These are phyloP conservation scores for Psococerastis gibbosa DNA, from an alignment of 2,888 invertebrate genomes.

Conservation along the genomic window DNA sequence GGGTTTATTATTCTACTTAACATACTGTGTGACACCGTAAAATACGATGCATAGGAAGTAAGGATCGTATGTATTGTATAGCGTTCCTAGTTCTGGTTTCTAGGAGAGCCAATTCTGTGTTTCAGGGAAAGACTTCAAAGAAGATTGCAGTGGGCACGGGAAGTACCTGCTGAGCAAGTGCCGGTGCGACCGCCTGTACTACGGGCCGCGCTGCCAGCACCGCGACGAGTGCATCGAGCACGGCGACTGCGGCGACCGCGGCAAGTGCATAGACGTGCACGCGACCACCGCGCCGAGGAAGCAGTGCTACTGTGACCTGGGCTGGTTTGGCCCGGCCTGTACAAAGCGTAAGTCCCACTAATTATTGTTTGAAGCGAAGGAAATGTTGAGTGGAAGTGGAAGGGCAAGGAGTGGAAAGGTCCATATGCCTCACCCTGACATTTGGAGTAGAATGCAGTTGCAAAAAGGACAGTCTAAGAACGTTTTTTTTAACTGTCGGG, in stretches of 20 bases:
- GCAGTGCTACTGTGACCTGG: slow-evolving; percentile 79
- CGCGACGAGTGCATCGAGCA: slow-evolving; percentile 71
- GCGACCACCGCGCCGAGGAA: slow-evolving; percentile 63
- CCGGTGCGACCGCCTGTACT: slow-evolving; percentile 62
- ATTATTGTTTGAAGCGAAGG: not conserved
- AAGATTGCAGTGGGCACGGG: slow-evolving; percentile 72
- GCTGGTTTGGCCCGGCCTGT: slow-evolving; percentile 74
- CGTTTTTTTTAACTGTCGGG: not conserved
- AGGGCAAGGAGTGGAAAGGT: not conserved
- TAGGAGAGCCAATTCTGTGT: too few relatives aligned
- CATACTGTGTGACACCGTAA: too few relatives aligned
- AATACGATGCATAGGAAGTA: too few relatives aligned
- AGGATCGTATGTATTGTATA: too few relatives aligned
- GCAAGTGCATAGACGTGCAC: slow-evolving; percentile 63
- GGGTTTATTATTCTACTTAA: too few relatives aligned
- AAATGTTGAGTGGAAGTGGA: not conserved
- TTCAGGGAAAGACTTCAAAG: slow-evolving; percentile 54
- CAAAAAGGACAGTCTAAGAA: not conserved
- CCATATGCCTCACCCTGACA: too few relatives aligned
- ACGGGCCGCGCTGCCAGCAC: slow-evolving; percentile 71
- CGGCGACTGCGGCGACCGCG: slow-evolving; percentile 68
- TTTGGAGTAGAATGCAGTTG: not conserved
- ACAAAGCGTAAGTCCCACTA: slow-evolving; percentile 63
- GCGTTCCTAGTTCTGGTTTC: too few relatives aligned
- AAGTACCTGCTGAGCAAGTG: slow-evolving; percentile 57